Evolutionary conservation across 2,888 invertebrate genomes (phyloP), one percentile per base, ranked within the genome.

Genomic region (Agrilus cyanescens): DNA sequence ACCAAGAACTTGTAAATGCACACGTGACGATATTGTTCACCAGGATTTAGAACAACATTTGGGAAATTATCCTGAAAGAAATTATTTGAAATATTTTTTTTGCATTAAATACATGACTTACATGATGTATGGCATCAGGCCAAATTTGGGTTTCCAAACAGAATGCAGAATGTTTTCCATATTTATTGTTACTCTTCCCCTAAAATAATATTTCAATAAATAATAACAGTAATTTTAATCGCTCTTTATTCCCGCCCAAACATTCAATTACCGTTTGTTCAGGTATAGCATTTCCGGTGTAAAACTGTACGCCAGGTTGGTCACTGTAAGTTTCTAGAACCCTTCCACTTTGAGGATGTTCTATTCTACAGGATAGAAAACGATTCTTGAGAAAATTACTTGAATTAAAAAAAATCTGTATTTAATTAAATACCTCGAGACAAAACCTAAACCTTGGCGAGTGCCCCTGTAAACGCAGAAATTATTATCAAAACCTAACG

Each of bases 131-230:
- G 10, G 91, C 87, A 67, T 96, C 87, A 0, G 95, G 94, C 69
- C 81, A 94, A 60, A 88, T 87, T 66, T 95, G 94, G 0, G 94
- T 86, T 71, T 94, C 91, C 40, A 94, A 67, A 59, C 90, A 91
- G 57, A 94, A 80, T 2, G 85, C 85, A 0, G 83, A 83, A 55
- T 88, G 86, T 50, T 80, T 80, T 43, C 70, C 73, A 59, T 91
- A 91, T 10, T 8, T 25, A n/a, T 56, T 53, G 0, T 80, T 80
- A 4, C 68, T 66, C 63, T 89, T 90, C 2, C 90, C 91, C 12
- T 59, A 47, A 25, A 85, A 61, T 1, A 78, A 38, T 37, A n/a
- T 31, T 16, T n/a, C 3, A 41, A 16, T 29, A 18, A 37, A 37
- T 7, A 30, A 2, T 38, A 2, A 38, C 36, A 34, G 37, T 16